Base-by-base conservation (phyloP, 2,797 vertebrate genomes). In the Prunella strophiata region DNA sequence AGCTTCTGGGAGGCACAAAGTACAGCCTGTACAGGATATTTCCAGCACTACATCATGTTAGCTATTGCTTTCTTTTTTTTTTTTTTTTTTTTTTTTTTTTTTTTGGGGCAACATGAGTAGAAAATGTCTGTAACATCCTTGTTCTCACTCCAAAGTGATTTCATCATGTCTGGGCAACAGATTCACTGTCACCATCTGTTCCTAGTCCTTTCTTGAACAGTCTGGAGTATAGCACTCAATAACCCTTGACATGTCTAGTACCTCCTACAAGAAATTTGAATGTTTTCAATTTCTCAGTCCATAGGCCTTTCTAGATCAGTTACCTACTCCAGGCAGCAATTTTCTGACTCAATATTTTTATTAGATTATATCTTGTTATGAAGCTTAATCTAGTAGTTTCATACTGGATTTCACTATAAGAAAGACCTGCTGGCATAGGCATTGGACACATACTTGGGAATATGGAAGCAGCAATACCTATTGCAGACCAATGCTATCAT, bases 251-350 rank as follows among this genome's bases (percentile, higher is more conserved):
- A 47, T 18, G 38, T n/a, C 32, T 61, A 26, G 17, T 43, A 76
- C 10, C 3, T 85, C 14, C 52, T n/a, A 55, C 17, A 51, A 52
- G 10, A 3, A 11, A 16, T 67, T 43, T 82, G 23, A 43, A 62
- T 10, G 3, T 32, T 85, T 82, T 62, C 18, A 14, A 4, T 48
- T 93, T 85, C 36, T 70, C 40, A 26, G 26, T 42, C 17, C 0
- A 0, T 22, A 54, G 30, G 13, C 13, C 22, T 94, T 81, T 85
- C 66, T 87, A 36, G 51, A 85, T 55, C 30, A 85, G 6, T 54
- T 79, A 26, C 7, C 19, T 61, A 32, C 14, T 34, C 40, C 0
- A 0, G 6, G 12, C 22, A 73, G 7, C 7, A 51, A 13, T 62
- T 84, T 63, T 85, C 16, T 65, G 54, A 12, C 18, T 50, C 15